Evolutionary conservation across 2,113 vertebrate genomes (phyloP), one percentile per base, ranked within the genome.

Genomic region (Ciconia maguari): DNA sequence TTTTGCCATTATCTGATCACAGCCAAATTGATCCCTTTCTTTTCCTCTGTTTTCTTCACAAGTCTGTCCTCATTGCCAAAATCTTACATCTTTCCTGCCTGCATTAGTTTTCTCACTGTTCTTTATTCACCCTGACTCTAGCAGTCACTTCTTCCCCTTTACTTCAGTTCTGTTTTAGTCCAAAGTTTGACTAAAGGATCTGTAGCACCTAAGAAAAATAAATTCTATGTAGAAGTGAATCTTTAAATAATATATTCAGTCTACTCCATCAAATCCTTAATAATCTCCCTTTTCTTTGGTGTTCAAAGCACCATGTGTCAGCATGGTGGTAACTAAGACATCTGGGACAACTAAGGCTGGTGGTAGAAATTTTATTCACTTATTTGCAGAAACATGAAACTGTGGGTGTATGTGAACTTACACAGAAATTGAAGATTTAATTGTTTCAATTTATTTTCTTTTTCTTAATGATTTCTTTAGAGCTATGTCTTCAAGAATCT

Each of bases 371-470:
- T 81, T 65, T 14, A 55, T 55, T 95, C 30, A 72, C 7, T 80
- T 55, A 86, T 83, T 88, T 95, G 14, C n/a, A 91, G 87, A 91
- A 90, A 92, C 41, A 60, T 66, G 24, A 85, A 97, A n/a, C 18
- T 41, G n/a, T 46, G 81, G 4, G 2, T 22, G 92, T 88, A 74
- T 16, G 15, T 61, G 75, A 97, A 80, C 41, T 61, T 77, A 68
- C 46, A 49, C 10, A 68, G 72, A 96, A 81, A 69, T 19, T 11
- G 34, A 83, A 70, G 15, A 88, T 16, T 83, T 95, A 71, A 46
- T 79, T 61, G 2, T 82, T 95, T 93, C 4, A 29, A 46, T 54
- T 94, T 3, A 13, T 87, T 96, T 93, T 51, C 11, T 27, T 41
- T 64, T 78, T 27, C 58, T 42, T 72, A 72, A 36, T 24, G 0